Evolutionary conservation across 1,140 invertebrate species (phyloP).

Genomic region (Tribolium madens): DNA sequence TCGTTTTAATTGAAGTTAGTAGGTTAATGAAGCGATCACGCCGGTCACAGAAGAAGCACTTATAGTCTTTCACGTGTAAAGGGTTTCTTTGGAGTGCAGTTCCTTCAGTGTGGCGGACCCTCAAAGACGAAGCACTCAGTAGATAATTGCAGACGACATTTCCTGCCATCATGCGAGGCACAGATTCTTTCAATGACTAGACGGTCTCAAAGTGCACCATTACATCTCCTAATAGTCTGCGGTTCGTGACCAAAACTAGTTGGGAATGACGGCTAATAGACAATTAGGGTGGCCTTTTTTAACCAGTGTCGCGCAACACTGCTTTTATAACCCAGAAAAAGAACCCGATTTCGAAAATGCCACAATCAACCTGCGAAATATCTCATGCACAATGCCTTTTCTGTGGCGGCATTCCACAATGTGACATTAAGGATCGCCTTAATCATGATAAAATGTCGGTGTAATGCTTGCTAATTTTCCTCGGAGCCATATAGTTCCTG

Average conservation of each 20-base stretch:
- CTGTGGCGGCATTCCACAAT: constrained; percentile 17
- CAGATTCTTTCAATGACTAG: constrained; percentile 48
- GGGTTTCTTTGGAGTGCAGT: constrained; percentile 32
- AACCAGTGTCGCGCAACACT: neutral
- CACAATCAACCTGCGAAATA: too few species aligned
- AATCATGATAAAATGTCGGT: constrained; percentile 22
- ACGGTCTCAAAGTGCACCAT: constrained; percentile 49
- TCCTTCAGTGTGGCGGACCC: constrained; percentile 38
- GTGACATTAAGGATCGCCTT: constrained; percentile 19
- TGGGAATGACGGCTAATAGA: constrained; percentile 44
- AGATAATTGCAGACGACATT: constrained; percentile 49
- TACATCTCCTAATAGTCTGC: constrained; percentile 49
- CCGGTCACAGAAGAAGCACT: constrained; percentile 26
- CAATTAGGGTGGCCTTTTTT: constrained; percentile 41
- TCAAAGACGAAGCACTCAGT: constrained; percentile 48
- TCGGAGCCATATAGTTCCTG: neutral
- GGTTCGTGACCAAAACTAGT: constrained; percentile 50
- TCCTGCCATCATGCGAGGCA: constrained; percentile 45
- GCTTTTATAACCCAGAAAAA: neutral
- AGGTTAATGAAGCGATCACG: constrained; percentile 20
- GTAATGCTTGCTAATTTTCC: constrained; percentile 29
- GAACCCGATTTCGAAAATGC: neutral
- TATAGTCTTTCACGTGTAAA: constrained; percentile 23
- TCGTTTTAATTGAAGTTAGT: constrained; percentile 23
- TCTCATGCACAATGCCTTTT: constrained; percentile 3